Evolutionary conservation across 2,888 invertebrate species (phyloP).

Genomic region (Graphium colonna): DNA sequence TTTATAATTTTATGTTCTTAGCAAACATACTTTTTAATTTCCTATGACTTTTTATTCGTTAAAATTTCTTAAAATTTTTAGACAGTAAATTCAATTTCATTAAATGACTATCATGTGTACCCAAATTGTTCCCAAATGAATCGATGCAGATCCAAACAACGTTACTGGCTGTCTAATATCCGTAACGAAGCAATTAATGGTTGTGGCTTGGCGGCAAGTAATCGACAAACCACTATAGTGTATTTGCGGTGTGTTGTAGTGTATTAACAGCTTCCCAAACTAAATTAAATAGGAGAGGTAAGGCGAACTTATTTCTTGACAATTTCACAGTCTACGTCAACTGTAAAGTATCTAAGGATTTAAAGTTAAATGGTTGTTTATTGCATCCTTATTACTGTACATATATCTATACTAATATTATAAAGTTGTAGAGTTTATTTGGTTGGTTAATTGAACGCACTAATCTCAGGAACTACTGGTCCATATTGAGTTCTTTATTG

Average conservation of each 20-base stretch:
- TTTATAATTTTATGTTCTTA: no score
- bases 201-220: not conserved
- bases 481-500: no score
- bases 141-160: not conserved
- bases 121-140: slow-evolving; percentile 6
- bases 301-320: not conserved
- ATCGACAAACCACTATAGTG: not conserved
- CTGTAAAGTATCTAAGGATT: no score
- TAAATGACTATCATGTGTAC: not conserved
- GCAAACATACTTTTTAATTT: not conserved
- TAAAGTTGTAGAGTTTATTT: no score
- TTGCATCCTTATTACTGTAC: no score
- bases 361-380: no score
- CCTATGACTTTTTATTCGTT: no score
- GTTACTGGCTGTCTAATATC: slow-evolving; percentile 4
- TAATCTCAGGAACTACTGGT: no score
- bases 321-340: no score
- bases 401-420: no score
- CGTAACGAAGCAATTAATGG: slow-evolving; percentile 12
- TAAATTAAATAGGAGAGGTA: not conserved
- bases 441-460: no score
- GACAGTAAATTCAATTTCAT: not conserved
- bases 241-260: not conserved
- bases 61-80: not conserved
- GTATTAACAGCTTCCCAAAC: not conserved